Conservation (phyloP, 1,140 invertebrate species). For the Zaprionus capensis region DNA sequence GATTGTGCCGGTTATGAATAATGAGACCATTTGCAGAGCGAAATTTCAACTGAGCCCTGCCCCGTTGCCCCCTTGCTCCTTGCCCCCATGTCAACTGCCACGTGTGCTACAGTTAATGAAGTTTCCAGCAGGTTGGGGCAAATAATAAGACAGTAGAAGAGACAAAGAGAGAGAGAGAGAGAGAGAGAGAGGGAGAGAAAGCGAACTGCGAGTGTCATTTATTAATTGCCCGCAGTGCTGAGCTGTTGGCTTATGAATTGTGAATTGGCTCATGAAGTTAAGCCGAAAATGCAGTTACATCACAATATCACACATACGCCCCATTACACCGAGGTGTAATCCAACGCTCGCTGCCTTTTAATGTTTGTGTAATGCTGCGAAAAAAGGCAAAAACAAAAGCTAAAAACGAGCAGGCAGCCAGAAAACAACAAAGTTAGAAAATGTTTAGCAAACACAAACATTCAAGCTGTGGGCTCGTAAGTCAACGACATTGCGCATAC, state of each 20-base stretch:
- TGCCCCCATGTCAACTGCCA: slow-evolving; percentile 23
- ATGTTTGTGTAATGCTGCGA: slow-evolving; percentile 2
- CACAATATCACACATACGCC: slow-evolving; percentile 47
- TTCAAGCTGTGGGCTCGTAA: slow-evolving; percentile 49
- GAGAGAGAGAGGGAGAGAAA: not conserved
- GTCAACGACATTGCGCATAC: slow-evolving; percentile 55
- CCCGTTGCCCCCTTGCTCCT: not conserved
- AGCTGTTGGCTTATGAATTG: not conserved
- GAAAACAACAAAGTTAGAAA: slow-evolving; percentile 25
- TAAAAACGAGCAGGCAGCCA: not conserved
- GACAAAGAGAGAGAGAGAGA: not conserved
- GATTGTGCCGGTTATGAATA: slow-evolving; percentile 39
- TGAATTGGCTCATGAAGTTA: slow-evolving; percentile 3
- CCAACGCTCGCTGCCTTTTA: slow-evolving; percentile 21
- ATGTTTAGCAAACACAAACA: slow-evolving; percentile 59
- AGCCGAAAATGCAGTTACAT: slow-evolving; percentile 3
- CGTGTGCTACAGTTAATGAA: slow-evolving; percentile 41
- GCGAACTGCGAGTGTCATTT: slow-evolving; percentile 28
- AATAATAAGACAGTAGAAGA: not conserved
- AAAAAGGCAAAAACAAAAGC: slow-evolving; percentile 4
- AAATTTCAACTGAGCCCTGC: not conserved
- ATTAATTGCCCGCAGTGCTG: slow-evolving; percentile 34
- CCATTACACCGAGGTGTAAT: slow-evolving; percentile 39
- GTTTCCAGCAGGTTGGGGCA: not conserved
- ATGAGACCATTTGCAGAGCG: slow-evolving; percentile 30